Conservation (phyloP, 2,797 vertebrate genomes). For the Oreochromis mossambicus region DNA sequence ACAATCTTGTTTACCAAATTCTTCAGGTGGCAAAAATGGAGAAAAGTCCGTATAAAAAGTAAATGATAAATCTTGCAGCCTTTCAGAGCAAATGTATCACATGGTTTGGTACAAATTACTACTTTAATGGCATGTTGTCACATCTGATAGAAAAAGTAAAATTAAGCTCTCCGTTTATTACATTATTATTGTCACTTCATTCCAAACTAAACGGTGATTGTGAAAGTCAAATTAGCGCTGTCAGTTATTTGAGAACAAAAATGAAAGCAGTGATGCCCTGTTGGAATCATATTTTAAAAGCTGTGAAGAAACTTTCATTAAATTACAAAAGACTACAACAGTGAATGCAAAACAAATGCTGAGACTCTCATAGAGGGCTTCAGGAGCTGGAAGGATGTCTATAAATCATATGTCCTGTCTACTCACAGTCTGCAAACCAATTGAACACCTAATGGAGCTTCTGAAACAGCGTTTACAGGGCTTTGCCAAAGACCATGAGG, state of each 20-base stretch:
- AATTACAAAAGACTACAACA: not conserved
- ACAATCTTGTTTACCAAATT: not conserved
- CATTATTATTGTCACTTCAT: not conserved
- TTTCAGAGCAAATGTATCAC: accelerated
- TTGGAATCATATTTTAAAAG: not conserved
- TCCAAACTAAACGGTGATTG: not conserved
- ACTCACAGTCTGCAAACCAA: not conserved
- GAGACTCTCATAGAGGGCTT: not conserved
- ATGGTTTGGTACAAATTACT: not conserved
- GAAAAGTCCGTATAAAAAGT: not conserved
- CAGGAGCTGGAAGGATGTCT: not conserved
- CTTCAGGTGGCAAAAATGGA: not conserved
- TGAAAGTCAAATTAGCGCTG: not conserved
- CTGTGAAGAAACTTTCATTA: not conserved
- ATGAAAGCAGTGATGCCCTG: not conserved
- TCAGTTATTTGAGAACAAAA: not conserved
- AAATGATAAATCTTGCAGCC: not conserved
- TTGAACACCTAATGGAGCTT: not conserved
- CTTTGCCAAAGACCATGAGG: not conserved
- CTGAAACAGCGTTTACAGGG: not conserved
- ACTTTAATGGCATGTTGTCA: not conserved
- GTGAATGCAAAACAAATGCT: not conserved
- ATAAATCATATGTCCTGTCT: not conserved
- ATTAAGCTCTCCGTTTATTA: not conserved
- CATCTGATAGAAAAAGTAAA: not conserved